These are phyloP conservation scores for Euclidia mi DNA, from an alignment of 2,888 invertebrate species.

Conservation along the genomic window DNA sequence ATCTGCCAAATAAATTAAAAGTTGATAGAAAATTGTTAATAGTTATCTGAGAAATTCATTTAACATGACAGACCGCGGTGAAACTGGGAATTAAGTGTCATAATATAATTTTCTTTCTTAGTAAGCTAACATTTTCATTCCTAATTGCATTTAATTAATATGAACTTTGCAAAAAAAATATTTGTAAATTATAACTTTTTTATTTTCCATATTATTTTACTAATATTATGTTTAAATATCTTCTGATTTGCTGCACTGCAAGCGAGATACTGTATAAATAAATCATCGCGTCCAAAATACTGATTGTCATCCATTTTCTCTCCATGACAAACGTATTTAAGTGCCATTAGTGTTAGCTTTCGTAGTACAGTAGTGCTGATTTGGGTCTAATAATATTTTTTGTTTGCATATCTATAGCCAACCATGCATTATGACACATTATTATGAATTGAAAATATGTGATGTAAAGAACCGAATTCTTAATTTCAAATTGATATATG, in stretches of 20 bases:
- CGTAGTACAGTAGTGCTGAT: conserved; percentile 53
- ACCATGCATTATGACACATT: conserved; percentile 24
- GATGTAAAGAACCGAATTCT: too few relatives aligned
- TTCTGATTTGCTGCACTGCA: conserved; percentile 27
- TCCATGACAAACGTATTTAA: conserved; percentile 55
- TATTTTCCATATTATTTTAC: conserved; percentile 36
- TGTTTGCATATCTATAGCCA: conserved; percentile 23
- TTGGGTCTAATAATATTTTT: conserved; percentile 51
- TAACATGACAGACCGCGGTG: too few relatives aligned
- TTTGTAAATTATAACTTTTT: conserved; percentile 41
- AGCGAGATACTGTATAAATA: conserved; percentile 28
- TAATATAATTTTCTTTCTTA: conserved; percentile 45
- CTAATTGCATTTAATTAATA: conserved; percentile 71
- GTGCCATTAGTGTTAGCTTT: conserved; percentile 76
- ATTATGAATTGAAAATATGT: too few relatives aligned
- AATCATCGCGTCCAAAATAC: conserved; percentile 39
- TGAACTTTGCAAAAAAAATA: conserved; percentile 40
- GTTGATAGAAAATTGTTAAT: too few relatives aligned
- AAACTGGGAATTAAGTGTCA: conserved; percentile 36
- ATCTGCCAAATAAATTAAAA: too few relatives aligned
- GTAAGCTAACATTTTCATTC: conserved; percentile 68
- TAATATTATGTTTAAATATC: conserved; percentile 37
- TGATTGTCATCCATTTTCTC: conserved; percentile 32
- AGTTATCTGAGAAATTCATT: too few relatives aligned
- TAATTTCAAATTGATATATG: too few relatives aligned